Percentiles rank a stretch among this genome's conserved stretches.
Evolutionary conservation across 2,888 invertebrate genomes (phyloP).

Genomic region (Nezara viridula): DNA sequence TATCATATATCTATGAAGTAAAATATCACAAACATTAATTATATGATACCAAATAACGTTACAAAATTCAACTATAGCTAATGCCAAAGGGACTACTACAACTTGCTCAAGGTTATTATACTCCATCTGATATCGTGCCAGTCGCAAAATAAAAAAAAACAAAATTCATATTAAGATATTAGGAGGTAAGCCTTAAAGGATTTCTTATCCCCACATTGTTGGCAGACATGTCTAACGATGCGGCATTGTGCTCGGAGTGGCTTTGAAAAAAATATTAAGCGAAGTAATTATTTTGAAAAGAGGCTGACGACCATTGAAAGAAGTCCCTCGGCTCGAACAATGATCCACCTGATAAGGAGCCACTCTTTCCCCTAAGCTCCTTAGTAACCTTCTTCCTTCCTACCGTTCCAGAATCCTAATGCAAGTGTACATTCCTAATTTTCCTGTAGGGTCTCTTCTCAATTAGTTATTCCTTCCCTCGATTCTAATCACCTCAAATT

Average conservation of each 20-base stretch:
- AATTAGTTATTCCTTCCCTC: constrained; percentile 37
- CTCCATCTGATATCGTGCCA: not conserved
- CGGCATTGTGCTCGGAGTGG: constrained; percentile 32
- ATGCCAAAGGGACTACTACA: not conserved
- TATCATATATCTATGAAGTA: too few species aligned
- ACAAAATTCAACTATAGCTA: not conserved
- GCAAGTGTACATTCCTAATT: constrained; percentile 52
- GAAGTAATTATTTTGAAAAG: constrained; percentile 52
- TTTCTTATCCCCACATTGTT: constrained; percentile 24
- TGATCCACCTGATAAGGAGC: constrained; percentile 42
- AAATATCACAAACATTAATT: too few species aligned
- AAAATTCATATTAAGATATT: constrained; percentile 17
- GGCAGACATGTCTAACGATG: constrained; percentile 40
- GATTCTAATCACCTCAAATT: constrained; percentile 12
- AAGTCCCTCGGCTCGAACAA: constrained; percentile 31
- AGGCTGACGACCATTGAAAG: not conserved
- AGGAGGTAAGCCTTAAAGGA: not conserved
- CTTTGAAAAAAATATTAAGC: constrained; percentile 57
- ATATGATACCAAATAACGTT: too few species aligned
- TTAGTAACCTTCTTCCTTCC: not conserved
- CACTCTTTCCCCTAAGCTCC: constrained; percentile 38
- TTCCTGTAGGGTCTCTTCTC: constrained; percentile 49
- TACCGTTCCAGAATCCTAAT: not conserved
- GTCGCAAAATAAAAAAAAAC: not conserved
- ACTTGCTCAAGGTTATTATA: not conserved